phyloP scores from a whole-genome alignment of 2,113 vertebrate genomes.

The Aleadryas rufinucha region DNA sequence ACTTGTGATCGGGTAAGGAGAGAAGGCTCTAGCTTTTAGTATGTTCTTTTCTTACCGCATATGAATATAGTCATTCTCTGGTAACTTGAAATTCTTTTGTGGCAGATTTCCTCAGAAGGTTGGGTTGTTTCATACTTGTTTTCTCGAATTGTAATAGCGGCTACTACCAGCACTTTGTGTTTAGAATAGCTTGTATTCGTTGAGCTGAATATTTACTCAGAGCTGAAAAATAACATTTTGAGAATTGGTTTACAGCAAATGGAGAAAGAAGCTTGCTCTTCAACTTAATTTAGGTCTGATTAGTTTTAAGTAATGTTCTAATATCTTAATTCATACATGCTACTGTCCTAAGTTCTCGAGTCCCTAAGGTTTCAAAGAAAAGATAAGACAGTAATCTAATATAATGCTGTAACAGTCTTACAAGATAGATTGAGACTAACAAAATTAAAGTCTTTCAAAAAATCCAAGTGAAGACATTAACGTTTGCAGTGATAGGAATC shows the following conservation, averaged over 20 bases:
- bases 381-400: background rate
- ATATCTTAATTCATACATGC: background rate
- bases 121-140: background rate
- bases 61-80: background rate
- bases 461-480: background rate
- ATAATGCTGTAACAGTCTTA: background rate
- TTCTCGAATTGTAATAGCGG: background rate
- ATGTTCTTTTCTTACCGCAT: background rate
- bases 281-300: background rate
- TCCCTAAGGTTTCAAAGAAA: background rate
- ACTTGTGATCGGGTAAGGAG: slow-evolving; percentile 89
- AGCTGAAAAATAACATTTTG: background rate
- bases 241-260: background rate
- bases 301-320: background rate
- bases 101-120: background rate
- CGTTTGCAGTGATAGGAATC: background rate
- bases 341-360: background rate
- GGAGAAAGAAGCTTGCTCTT: background rate
- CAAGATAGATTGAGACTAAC: background rate
- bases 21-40: background rate
- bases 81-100: background rate
- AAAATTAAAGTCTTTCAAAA: background rate
- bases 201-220: background rate
- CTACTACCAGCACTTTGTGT: background rate
- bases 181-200: background rate